These are phyloP conservation scores for Ophioderma brevispina DNA, from an alignment of 35 echinoderm and acorn worm species.

Conservation along the genomic window DNA sequence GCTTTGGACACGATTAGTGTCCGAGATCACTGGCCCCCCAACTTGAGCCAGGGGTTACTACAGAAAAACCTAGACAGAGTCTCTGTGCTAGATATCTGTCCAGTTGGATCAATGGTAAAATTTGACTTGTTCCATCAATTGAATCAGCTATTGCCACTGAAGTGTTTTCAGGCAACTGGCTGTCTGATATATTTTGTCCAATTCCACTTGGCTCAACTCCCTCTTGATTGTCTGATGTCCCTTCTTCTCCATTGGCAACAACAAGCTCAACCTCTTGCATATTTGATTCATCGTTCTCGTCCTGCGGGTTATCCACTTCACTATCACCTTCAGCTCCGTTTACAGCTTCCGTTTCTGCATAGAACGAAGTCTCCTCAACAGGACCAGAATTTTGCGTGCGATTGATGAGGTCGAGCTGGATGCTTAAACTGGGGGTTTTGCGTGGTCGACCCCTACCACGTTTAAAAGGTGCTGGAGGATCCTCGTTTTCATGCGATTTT, in stretches of 20 bases:
- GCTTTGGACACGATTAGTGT: neutral
- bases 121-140: neutral
- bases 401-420: neutral
- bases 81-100: neutral
- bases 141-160: neutral
- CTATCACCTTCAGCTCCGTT: neutral
- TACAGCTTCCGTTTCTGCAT: neutral
- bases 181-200: too few relatives aligned
- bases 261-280: too few relatives aligned
- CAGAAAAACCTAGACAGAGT: neutral
- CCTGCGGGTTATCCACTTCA: neutral
- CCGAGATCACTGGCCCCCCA: neutral
- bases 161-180: neutral
- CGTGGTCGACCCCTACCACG: neutral
- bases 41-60: neutral
- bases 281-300: neutral
- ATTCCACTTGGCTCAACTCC: too few relatives aligned
- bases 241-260: too few relatives aligned
- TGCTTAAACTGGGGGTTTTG: neutral
- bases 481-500: neutral
- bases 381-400: neutral
- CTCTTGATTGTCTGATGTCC: too few relatives aligned
- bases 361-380: neutral
- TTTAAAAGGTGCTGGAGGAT: neutral
- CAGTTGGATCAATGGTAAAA: neutral